A percentile compares a stretch with the other conserved stretches of the same genome.
phyloP scores from a whole-genome alignment of 2,888 invertebrate species.

The Ditylenchus weischeri region DNA sequence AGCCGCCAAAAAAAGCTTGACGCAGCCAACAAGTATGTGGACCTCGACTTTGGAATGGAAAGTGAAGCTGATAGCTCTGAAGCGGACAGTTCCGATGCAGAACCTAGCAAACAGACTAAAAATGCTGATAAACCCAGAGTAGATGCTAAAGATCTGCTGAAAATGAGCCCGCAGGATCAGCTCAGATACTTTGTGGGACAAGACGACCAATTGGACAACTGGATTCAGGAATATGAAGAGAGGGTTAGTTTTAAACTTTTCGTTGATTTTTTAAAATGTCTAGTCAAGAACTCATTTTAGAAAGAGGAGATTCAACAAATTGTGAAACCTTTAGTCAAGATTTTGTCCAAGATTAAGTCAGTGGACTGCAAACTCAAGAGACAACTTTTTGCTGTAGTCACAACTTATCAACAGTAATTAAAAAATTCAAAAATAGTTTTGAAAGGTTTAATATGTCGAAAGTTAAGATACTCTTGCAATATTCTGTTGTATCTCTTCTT shows the following conservation, averaged over 20 bases:
- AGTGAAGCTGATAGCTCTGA: slow-evolving; percentile 38
- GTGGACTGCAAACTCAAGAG: not conserved
- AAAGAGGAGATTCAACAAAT: slow-evolving; percentile 8
- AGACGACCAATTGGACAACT: slow-evolving; percentile 10
- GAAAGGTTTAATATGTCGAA: too few species aligned
- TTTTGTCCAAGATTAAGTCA: not conserved
- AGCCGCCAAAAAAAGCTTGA: slow-evolving; percentile 49
- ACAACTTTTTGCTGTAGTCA: not conserved
- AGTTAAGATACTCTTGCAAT: slow-evolving; percentile 20
- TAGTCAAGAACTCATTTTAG: slow-evolving; percentile 9
- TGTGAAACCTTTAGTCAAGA: slow-evolving; percentile 5
- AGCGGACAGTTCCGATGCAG: slow-evolving; percentile 17
- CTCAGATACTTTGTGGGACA: slow-evolving; percentile 9
- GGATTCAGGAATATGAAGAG: slow-evolving; percentile 22
- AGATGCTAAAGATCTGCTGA: not conserved
- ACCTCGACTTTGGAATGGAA: slow-evolving; percentile 23
- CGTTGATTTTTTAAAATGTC: slow-evolving; percentile 6
- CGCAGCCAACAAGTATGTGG: slow-evolving; percentile 37
- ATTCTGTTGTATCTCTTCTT: slow-evolving; percentile 26
- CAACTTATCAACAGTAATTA: slow-evolving; percentile 6
- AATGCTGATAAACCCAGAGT: not conserved
- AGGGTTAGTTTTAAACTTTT: slow-evolving; percentile 14
- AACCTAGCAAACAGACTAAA: not conserved
- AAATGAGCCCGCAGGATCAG: not conserved
- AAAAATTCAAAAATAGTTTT: too few species aligned